Conservation (phyloP, 2,113 vertebrate species). For the Sinocyclocheilus anshuiensis region DNA sequence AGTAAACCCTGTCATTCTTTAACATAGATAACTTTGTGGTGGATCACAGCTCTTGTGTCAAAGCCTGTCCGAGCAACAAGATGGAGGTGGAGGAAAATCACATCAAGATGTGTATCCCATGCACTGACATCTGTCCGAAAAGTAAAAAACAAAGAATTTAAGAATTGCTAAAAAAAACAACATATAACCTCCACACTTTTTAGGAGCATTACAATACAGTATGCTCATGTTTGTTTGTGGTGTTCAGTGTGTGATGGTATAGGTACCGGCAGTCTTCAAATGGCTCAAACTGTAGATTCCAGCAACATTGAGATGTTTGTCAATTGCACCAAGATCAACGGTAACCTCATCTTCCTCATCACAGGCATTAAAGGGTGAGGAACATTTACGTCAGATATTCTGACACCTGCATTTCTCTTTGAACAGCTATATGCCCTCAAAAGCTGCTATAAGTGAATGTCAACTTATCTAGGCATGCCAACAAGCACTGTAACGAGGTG, state of each 20-base stretch:
- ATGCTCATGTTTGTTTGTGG: conserved; percentile 3
- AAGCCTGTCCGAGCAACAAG: conserved; percentile 96
- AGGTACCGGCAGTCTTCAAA: conserved; percentile 88
- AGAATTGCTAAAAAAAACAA: no score
- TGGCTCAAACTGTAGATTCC: conserved; percentile 93
- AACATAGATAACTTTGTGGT: conserved; percentile 95
- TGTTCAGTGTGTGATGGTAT: conserved; percentile 93
- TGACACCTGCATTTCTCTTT: background rate
- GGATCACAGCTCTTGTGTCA: conserved; percentile 95
- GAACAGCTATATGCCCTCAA: background rate
- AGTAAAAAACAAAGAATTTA: conserved; percentile 81
- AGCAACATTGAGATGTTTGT: conserved; percentile 96
- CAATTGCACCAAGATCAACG: conserved; percentile 99
- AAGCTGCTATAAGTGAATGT: background rate
- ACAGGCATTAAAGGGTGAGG: conserved; percentile 97
- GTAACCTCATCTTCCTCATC: conserved; percentile 96
- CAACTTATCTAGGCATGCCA: background rate
- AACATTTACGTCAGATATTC: background rate
- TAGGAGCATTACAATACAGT: background rate
- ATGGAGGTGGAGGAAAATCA: conserved; percentile 98
- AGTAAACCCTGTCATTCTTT: background rate
- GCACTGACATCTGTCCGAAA: conserved; percentile 98
- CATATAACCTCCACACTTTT: background rate
- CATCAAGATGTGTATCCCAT: conserved; percentile 96
- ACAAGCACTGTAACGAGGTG: background rate